Base-by-base conservation (phyloP, 2,113 vertebrate species). In the Sinocyclocheilus maitianheensis region DNA sequence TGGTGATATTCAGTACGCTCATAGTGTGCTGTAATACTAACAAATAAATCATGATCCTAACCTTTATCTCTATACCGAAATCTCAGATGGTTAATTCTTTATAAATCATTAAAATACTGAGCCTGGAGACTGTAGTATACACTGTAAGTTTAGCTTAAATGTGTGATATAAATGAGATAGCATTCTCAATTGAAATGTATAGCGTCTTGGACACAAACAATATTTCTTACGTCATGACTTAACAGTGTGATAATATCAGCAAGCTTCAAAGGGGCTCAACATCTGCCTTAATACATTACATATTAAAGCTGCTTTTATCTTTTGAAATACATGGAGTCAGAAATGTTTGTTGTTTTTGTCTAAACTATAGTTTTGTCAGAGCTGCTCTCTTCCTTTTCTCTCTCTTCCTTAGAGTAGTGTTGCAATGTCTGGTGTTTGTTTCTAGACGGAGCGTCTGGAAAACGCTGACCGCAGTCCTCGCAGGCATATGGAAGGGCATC, bases 391-490 rank as follows among this genome's bases (percentile, higher is more conserved):
- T 87, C 85, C 9, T 79, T 88, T 71, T 85, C 86, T 81, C 53
- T 83, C 34, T 93, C 92, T 58, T 87, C 84, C 0, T 62, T 22
- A 3, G 91, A 89, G 67, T 96, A 96, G 90, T 96, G 95, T 43
- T 88, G 90, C 76, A 92, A 72, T 22, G 90, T 90, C 91, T 96
- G 95, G 87, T 96, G 95, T 91, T 84, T 91, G 91, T 96, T 96
- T 74, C 95, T 92, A 69, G 94, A 93, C 0, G 91, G 93, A 2
- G 95, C 95, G 0, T 96, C 94, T 87, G 91, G 92, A 87, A 96
- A 96, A 22, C 92, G 85, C 87, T 91, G 91, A 5, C 95, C 94
- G 37, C 95, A 96, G 89, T 96, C 95, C 77, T 96, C 95, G 9
- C 95, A 96, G 5, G 86, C 82, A 40, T 96, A 96, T 30, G 85